Percentiles rank a stretch among this genome's conserved stretches.
These are phyloP conservation scores for Alces alces DNA, from an alignment of 2,113 vertebrate genomes.

Conservation along the genomic window DNA sequence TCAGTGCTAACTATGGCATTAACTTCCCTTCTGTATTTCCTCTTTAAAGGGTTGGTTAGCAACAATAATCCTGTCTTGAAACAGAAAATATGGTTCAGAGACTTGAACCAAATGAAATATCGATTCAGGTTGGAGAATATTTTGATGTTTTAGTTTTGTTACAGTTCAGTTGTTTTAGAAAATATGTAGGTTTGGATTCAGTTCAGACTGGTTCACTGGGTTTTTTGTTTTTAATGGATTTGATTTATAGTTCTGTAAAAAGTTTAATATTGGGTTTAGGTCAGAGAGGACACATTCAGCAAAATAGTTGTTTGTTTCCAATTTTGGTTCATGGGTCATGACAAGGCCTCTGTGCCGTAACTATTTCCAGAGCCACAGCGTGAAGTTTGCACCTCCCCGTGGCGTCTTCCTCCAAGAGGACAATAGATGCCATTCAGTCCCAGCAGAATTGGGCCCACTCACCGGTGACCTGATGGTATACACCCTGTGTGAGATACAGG, in stretches of 20 bases:
- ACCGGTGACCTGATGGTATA: rapidly evolving
- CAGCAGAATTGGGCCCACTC: neutral
- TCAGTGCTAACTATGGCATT: neutral
- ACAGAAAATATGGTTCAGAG: slow-evolving; percentile 57
- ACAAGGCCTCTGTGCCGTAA: neutral
- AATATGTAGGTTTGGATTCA: slow-evolving; percentile 68
- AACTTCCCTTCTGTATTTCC: slow-evolving; percentile 10
- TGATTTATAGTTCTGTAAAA: slow-evolving; percentile 73
- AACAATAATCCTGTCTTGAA: slow-evolving; percentile 52
- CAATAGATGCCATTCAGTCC: neutral
- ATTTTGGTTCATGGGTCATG: slow-evolving; percentile 44
- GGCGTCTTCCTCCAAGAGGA: neutral
- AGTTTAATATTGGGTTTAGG: slow-evolving; percentile 65
- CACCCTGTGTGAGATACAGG: rapidly evolving
- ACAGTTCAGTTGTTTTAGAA: slow-evolving; percentile 71
- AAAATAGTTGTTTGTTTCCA: slow-evolving; percentile 70
- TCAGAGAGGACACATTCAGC: slow-evolving; percentile 60
- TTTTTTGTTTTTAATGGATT: slow-evolving; percentile 68
- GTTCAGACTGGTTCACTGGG: slow-evolving; percentile 64
- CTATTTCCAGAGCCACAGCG: slow-evolving; percentile 9
- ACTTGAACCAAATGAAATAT: slow-evolving; percentile 71
- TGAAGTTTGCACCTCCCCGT: neutral
- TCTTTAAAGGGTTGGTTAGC: slow-evolving; percentile 24
- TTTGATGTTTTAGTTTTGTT: slow-evolving; percentile 74
- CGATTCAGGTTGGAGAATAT: slow-evolving; percentile 69